These are phyloP conservation scores for Mythimna lalbum DNA, from an alignment of 2,888 invertebrate genomes.

Conservation along the genomic window DNA sequence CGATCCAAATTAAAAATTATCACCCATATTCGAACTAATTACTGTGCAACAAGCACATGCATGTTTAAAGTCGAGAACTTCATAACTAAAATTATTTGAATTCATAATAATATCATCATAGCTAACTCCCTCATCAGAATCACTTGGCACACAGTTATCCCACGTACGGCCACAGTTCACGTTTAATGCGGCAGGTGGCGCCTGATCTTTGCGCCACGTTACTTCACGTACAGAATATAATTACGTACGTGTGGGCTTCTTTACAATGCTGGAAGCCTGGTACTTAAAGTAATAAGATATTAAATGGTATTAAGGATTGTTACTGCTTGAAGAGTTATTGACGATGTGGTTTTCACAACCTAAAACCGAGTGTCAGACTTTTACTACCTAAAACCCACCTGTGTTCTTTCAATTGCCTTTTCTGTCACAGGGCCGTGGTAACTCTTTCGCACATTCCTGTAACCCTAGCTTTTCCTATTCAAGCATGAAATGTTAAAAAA, in stretches of 20 bases:
- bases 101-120: not conserved
- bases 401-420: no score
- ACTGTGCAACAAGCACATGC: no score
- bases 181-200: constrained; percentile 60
- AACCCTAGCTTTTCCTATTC: no score
- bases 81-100: not conserved
- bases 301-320: not conserved
- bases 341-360: no score
- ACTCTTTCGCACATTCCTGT: no score
- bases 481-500: no score
- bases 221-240: constrained; percentile 29
- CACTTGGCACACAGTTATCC: constrained; percentile 29
- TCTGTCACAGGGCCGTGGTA: no score
- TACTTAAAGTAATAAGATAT: not conserved
- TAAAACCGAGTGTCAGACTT: no score
- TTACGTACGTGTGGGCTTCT: constrained; percentile 41
- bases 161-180: constrained; percentile 54
- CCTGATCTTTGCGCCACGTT: constrained; percentile 35
- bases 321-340: not conserved
- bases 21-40: not conserved
- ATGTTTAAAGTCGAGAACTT: not conserved
- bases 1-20: not conserved
- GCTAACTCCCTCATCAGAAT: constrained; percentile 22
- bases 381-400: no score
- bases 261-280: constrained; percentile 17